Evolutionary conservation across 2,888 invertebrate species (phyloP).

Genomic region (Drosophila mimetica): DNA sequence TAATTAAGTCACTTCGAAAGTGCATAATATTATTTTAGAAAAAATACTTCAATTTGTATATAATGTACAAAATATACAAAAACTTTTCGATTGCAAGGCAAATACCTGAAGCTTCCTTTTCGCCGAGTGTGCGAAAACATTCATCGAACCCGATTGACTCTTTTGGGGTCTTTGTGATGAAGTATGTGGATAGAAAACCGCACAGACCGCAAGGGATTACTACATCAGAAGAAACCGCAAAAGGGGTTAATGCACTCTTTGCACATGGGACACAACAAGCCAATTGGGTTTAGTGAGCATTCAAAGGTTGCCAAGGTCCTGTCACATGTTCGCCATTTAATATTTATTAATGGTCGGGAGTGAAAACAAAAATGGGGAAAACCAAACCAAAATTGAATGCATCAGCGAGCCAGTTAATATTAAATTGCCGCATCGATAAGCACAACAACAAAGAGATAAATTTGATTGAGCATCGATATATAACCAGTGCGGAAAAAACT

Average conservation of each 20-base stretch:
- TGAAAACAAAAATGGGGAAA: constrained; percentile 29
- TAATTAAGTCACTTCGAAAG: no score
- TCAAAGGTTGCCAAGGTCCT: constrained; percentile 29
- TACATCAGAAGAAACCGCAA: constrained; percentile 48
- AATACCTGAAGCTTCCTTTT: neutral
- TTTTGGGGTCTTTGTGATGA: constrained; percentile 28
- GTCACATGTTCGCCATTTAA: constrained; percentile 54
- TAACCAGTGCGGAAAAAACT: constrained; percentile 48
- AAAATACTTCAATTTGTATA: no score
- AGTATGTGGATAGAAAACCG: constrained; percentile 36
- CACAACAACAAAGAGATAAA: constrained; percentile 42
- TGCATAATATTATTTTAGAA: no score
- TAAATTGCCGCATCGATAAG: constrained; percentile 73
- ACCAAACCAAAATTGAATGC: constrained; percentile 67
- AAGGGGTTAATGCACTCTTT: constrained; percentile 47
- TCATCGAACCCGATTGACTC: constrained; percentile 38
- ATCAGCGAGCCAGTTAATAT: constrained; percentile 78
- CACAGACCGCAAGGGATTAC: constrained; percentile 46
- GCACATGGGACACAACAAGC: constrained; percentile 32
- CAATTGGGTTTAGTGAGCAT: constrained; percentile 35
- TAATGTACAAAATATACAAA: no score
- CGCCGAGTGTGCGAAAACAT: constrained; percentile 14
- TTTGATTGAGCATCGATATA: constrained; percentile 27
- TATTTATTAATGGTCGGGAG: constrained; percentile 68
- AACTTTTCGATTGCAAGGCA: neutral